Evolutionary conservation across 1,140 invertebrate genomes (phyloP).

Genomic region (Cataglyphis hispanica): DNA sequence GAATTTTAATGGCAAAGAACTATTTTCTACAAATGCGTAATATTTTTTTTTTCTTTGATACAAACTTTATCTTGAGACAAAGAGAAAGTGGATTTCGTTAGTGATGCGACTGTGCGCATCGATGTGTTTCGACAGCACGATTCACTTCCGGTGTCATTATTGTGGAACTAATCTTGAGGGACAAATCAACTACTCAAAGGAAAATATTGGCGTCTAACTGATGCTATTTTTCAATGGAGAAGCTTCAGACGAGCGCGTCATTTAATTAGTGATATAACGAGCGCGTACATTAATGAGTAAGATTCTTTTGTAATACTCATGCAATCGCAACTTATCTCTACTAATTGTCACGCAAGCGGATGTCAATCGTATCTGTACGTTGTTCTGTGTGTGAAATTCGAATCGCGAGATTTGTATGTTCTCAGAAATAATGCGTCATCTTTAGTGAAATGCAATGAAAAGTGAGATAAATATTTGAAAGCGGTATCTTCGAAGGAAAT

Average conservation of each 20-base stretch:
- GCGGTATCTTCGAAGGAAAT: background rate
- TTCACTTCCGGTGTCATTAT: slow-evolving; percentile 44
- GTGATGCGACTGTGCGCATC: slow-evolving; percentile 17
- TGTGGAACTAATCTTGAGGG: slow-evolving; percentile 15
- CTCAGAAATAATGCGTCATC: slow-evolving; percentile 27
- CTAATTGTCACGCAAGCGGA: slow-evolving; percentile 56
- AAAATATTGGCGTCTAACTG: slow-evolving; percentile 23
- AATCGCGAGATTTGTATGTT: background rate
- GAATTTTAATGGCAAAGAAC: no score
- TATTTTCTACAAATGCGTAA: slow-evolving; percentile 26
- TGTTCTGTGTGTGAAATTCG: slow-evolving; percentile 19
- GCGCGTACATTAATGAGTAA: slow-evolving; percentile 46
- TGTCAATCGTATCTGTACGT: background rate
- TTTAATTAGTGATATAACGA: slow-evolving; percentile 47
- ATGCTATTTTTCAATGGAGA: background rate
- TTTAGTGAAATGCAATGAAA: background rate
- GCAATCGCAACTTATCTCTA: slow-evolving; percentile 48
- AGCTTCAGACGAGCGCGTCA: background rate
- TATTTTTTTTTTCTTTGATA: slow-evolving; percentile 28
- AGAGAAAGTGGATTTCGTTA: slow-evolving; percentile 60
- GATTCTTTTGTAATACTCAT: slow-evolving; percentile 41
- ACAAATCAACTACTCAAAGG: slow-evolving; percentile 1
- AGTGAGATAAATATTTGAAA: slow-evolving; percentile 18
- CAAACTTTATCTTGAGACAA: slow-evolving; percentile 14
- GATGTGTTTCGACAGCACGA: slow-evolving; percentile 45